Evolutionary conservation across 2,888 invertebrate genomes (phyloP).

Genomic region (Pterostichus niger): DNA sequence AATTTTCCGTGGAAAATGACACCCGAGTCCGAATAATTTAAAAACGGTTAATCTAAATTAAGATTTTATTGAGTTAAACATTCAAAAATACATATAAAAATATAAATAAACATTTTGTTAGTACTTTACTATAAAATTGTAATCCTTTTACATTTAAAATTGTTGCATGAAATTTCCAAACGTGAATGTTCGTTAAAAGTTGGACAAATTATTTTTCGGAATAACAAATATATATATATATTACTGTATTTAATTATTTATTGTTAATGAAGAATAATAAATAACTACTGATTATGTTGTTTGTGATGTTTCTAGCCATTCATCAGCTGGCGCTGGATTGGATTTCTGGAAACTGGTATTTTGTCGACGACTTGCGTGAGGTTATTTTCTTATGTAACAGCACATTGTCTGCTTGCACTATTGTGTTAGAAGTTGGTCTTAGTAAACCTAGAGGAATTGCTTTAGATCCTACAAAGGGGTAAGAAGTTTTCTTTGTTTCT

Average conservation of each 20-base stretch:
- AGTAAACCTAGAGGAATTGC: slow-evolving; percentile 87
- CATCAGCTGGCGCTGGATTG: slow-evolving; percentile 90
- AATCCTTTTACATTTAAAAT: too few relatives aligned
- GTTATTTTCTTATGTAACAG: slow-evolving; percentile 86
- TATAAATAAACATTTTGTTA: too few relatives aligned
- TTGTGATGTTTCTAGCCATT: slow-evolving; percentile 79
- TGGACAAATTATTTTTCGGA: too few relatives aligned
- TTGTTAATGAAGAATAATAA: slow-evolving; percentile 2
- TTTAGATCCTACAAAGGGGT: slow-evolving; percentile 88
- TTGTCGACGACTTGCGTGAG: slow-evolving; percentile 84
- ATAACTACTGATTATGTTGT: slow-evolving; percentile 41
- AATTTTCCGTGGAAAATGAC: too few relatives aligned
- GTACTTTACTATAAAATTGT: too few relatives aligned
- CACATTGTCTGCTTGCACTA: slow-evolving; percentile 82
- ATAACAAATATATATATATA: too few relatives aligned
- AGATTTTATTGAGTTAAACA: too few relatives aligned
- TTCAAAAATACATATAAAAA: too few relatives aligned
- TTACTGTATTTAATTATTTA: slow-evolving; percentile 3
- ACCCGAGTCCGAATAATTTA: too few relatives aligned
- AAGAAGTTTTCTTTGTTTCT: slow-evolving; percentile 68
- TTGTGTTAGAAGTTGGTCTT: slow-evolving; percentile 84
- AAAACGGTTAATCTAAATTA: too few relatives aligned
- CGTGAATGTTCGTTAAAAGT: too few relatives aligned
- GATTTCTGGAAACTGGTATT: slow-evolving; percentile 93
- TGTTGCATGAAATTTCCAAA: too few relatives aligned